Evolutionary conservation across 2,888 invertebrate genomes (phyloP), one percentile per base, ranked within the genome.

Genomic region (Allygus modestus): DNA sequence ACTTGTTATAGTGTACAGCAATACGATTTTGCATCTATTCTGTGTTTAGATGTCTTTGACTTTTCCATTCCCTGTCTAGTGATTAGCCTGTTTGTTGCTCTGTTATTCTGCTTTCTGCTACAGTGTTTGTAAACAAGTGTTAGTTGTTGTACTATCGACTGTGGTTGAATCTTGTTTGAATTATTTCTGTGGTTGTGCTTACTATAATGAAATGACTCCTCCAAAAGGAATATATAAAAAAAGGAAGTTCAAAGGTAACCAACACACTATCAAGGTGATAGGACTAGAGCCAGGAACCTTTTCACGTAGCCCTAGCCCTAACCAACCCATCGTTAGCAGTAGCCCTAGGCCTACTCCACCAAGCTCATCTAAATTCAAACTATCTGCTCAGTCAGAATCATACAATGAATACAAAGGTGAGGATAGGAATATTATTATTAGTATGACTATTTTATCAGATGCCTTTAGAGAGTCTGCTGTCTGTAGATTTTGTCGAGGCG

Each of bases 361-460:
- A 31, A 31, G 71, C 71, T 71, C 61, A 61, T 33, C 31, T 71
- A 33, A 71, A 15, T 9, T 31, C 15, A 71, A 71, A 33, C 11
- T 71, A 7, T 33, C 28, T 31, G 31, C 71, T 33, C n/a, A 28
- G 12, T 71, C 33, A n/a, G 4, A 71, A 33, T 7, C 31, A 33
- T 31, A 33, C 33, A 33, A 71, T 33, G 31, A 71, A 71, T 71
- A 15, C 71, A 71, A 33, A 31, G 28, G 31, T 71, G n/a, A 28
- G 28, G 28, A 28, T 31, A 71, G 71, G 12, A 71, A 71, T 71
- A 71, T 71, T 31, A 31, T 71, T n/a, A 31, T 71, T 11, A 31
- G 31, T 71, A 31, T 71, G 28, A 33, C 26, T 28, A 71, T 71
- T 31, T 71, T 71, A 33, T 71, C 71, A 15, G 5, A 31, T 71